A percentile compares a stretch with the other conserved stretches of the same genome.
These are phyloP conservation scores for Tetranychus piercei DNA, from an alignment of 2,888 invertebrate species.

Conservation along the genomic window DNA sequence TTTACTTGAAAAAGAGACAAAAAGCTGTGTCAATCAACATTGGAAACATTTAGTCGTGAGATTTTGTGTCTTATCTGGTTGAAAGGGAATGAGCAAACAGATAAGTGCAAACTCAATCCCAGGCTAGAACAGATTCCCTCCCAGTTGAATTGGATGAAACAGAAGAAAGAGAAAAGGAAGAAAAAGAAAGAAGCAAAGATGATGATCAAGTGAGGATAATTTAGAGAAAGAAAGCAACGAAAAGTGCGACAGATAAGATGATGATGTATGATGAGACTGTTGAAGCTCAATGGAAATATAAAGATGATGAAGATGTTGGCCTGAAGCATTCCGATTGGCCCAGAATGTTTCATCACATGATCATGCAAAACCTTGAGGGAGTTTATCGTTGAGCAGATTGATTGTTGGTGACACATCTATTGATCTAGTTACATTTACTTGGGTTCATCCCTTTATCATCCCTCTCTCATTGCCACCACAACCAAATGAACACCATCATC, in stretches of 20 bases:
- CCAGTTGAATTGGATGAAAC: not conserved
- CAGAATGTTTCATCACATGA: not conserved
- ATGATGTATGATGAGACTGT: too few relatives aligned
- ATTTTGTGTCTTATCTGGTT: not conserved
- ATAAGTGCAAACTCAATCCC: not conserved
- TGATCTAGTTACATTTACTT: not conserved
- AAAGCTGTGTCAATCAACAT: not conserved
- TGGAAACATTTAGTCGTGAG: not conserved
- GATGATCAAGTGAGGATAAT: not conserved
- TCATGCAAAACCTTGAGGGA: not conserved
- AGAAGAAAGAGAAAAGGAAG: not conserved
- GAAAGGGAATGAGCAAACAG: conserved; percentile 2
- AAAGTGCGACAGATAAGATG: too few relatives aligned
- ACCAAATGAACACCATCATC: not conserved
- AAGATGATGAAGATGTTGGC: not conserved
- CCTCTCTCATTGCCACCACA: not conserved
- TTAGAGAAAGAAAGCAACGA: too few relatives aligned
- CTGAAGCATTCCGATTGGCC: not conserved
- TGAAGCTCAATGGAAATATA: not conserved
- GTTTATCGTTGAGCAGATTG: not conserved
- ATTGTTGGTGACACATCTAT: not conserved
- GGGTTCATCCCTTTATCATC: not conserved
- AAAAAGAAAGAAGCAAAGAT: not conserved
- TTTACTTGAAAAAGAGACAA: too few relatives aligned
- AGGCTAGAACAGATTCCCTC: not conserved